Evolutionary conservation across 2,888 invertebrate species (phyloP).

Genomic region (Miltochrista miniata): DNA sequence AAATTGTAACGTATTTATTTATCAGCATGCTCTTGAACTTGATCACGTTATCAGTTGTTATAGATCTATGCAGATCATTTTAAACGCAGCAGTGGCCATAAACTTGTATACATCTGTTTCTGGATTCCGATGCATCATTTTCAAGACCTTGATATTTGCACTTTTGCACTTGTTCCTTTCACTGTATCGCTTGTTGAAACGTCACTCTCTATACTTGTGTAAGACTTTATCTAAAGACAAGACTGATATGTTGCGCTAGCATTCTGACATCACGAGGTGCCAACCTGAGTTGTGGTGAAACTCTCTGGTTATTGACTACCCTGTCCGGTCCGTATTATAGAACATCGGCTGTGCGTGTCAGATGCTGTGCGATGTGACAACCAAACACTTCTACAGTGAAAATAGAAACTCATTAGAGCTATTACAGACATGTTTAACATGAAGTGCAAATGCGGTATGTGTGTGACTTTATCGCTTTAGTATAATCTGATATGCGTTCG

Average conservation of each 20-base stretch:
- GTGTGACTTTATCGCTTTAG: conserved; percentile 49
- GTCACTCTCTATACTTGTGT: conserved; percentile 54
- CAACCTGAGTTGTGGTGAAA: conserved; percentile 46
- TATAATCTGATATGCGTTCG: conserved; percentile 49
- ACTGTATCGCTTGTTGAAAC: conserved; percentile 41
- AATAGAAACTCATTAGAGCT: conserved; percentile 68
- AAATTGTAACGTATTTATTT: conserved; percentile 55
- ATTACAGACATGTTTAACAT: conserved; percentile 54
- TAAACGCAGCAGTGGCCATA: conserved; percentile 40
- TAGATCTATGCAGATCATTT: conserved; percentile 49
- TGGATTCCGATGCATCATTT: conserved; percentile 52
- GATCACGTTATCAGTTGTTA: conserved; percentile 49
- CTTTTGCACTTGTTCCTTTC: conserved; percentile 75
- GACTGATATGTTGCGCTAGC: conserved; percentile 49
- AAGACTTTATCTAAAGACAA: conserved; percentile 68
- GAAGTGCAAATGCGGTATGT: conserved; percentile 48
- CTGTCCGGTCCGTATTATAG: conserved; percentile 63
- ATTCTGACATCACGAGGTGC: conserved; percentile 36
- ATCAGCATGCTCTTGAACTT: conserved; percentile 71
- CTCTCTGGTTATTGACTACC: conserved; percentile 60
- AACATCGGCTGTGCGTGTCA: conserved; percentile 37
- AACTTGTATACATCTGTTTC: conserved; percentile 30
- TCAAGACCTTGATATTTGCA: conserved; percentile 62
- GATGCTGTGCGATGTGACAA: conserved; percentile 45
- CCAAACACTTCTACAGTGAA: conserved; percentile 57